Evolutionary conservation across 1,140 invertebrate genomes (phyloP).

Genomic region (Bactericera cockerelli): DNA sequence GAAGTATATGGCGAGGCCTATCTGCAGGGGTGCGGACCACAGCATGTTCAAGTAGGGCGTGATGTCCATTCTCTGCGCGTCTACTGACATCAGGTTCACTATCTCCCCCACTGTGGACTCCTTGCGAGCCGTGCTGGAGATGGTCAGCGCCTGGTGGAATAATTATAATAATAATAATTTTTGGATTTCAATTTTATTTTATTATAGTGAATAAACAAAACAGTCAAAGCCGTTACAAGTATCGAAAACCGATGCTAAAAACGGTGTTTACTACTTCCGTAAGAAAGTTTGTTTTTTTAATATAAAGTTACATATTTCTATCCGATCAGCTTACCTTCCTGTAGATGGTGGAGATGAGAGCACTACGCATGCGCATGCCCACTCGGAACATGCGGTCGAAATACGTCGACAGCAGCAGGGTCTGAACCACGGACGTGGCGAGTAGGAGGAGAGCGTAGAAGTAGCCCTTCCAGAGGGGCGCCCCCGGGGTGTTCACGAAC

Average conservation of each 20-base stretch:
- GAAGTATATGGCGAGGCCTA: slow-evolving; percentile 71
- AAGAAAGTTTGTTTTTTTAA: no score
- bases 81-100: slow-evolving; percentile 86
- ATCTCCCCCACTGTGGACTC: slow-evolving; percentile 80
- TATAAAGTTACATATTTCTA: neutral
- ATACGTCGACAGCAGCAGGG: slow-evolving; percentile 74
- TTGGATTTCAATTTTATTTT: no score
- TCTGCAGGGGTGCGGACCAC: slow-evolving; percentile 92
- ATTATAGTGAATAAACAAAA: no score
- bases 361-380: slow-evolving; percentile 78
- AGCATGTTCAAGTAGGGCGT: slow-evolving; percentile 86
- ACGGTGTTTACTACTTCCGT: no score
- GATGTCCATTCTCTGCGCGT: slow-evolving; percentile 67
- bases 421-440: slow-evolving; percentile 64
- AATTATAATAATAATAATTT: no score
- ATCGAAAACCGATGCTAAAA: no score
- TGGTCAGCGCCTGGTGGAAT: slow-evolving; percentile 38
- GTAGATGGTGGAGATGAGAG: slow-evolving; percentile 86
- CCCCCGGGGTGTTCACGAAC: slow-evolving; percentile 40
- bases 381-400: slow-evolving; percentile 82
- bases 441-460: slow-evolving; percentile 65
- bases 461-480: slow-evolving; percentile 70
- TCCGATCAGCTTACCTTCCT: slow-evolving; percentile 58
- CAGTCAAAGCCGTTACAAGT: no score
- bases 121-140: slow-evolving; percentile 62